Percentiles rank a stretch among this genome's conserved stretches.
phyloP scores from a whole-genome alignment of 2,888 invertebrate genomes.

The Polymixis flavicincta region DNA sequence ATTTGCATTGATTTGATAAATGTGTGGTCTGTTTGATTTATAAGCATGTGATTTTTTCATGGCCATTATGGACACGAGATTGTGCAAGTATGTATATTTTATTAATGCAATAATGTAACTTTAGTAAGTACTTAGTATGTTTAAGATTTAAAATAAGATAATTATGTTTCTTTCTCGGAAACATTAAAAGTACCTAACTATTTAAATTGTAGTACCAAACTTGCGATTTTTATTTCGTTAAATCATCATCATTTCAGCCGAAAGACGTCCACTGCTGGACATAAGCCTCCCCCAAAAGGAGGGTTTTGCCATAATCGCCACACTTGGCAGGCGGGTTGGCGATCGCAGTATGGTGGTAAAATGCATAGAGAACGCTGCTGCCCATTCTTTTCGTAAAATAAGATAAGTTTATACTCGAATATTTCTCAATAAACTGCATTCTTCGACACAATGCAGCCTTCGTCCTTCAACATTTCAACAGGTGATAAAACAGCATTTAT shows the following conservation, averaged over 20 bases:
- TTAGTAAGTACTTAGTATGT: constrained; percentile 5
- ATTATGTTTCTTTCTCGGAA: not conserved
- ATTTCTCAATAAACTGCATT: constrained; percentile 37
- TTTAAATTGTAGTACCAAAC: not conserved
- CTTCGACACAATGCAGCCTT: constrained; percentile 24
- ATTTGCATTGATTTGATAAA: constrained; percentile 50
- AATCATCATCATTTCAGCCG: too few species aligned
- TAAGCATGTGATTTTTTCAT: constrained; percentile 41
- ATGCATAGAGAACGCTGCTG: too few species aligned
- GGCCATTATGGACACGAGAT: constrained; percentile 43
- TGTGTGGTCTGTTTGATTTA: constrained; percentile 33
- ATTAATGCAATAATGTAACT: constrained; percentile 19
- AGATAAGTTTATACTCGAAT: not conserved
- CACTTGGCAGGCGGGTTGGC: too few species aligned
- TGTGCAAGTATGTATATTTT: constrained; percentile 32
- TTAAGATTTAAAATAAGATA: not conserved
- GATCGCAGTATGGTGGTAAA: too few species aligned
- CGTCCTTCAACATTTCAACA: constrained; percentile 53
- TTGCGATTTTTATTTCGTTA: not conserved
- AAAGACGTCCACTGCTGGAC: too few species aligned
- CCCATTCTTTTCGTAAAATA: too few species aligned
- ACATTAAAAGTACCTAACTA: not conserved
- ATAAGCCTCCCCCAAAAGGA: too few species aligned
- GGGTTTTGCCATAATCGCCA: too few species aligned
- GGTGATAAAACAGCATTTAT: constrained; percentile 42